Evolutionary conservation across 1,140 invertebrate species (phyloP), one percentile per base, ranked within the genome.

Genomic region (Phocides pigmalion): DNA sequence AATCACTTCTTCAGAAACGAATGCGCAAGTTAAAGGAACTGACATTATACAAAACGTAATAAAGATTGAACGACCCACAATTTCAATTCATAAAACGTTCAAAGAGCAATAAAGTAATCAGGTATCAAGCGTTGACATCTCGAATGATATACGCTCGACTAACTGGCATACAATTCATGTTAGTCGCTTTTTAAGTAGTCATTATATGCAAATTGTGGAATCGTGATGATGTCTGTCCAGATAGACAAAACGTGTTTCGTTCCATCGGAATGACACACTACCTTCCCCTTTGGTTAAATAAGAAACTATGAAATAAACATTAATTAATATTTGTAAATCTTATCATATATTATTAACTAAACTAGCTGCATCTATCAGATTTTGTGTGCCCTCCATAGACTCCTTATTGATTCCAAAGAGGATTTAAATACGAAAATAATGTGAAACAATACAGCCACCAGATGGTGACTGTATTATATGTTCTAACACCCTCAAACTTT

Each of bases 141-240:
- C 66, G 70, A 72, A 70, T 65, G 72, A 76, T 77, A 71, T 74
- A 68, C 63, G 66, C 69, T 72, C 68, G 68, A 66, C 68, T 74
- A 77, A 64, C 70, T 73, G 72, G 44, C 66, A 68, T 68, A 78
- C 72, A 76, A 78, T 75, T 74, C 75, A 78, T 75, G 66, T 75
- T 76, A 76, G 74, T 76, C 66, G 74, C 72, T 76, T 82, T 85
- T 81, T 79, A 81, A 84, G 79, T 76, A 86, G 81, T 79, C 78
- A 84, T 86, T 86, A 86, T 86, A 84, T 86, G 83, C 72, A 82
- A 86, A 86, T 82, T 47, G 73, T 70, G 67, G 72, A 65, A 76
- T 77, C 75, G 74, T 81, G 79, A 78, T 75, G 79, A 85, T 82
- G 68, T 71, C 74, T 75, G 65, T 42, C 64, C 70, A 58, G 77